Evolutionary conservation across 1,140 invertebrate species (phyloP), one percentile per base, ranked within the genome.

Genomic region (Thrips palmi): DNA sequence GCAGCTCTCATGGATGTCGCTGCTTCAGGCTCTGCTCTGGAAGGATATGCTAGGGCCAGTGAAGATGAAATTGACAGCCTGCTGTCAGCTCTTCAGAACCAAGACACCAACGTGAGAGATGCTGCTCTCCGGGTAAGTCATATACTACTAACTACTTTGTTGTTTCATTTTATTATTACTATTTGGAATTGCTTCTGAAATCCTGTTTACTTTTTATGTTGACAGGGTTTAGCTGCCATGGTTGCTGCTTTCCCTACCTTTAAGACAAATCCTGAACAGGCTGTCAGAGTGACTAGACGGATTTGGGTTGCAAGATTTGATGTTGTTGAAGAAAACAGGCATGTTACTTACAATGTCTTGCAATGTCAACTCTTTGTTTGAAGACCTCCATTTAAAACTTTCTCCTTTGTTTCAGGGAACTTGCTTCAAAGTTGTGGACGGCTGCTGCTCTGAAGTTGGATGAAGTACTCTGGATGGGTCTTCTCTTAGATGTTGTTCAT

Each of bases 221-320:
- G 51, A 23, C 51, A 67, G 62, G 75, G 74, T 31, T 53, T 91
- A 30, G 59, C 61, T 33, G 70, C 73, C 33, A 60, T 91, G 42
- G 56, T 62, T 7, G 57, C 62, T 7, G 65, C 73, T 1, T 64
- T 84, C 46, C 75, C 75, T 2, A 62, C 60, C 10, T 62, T 73
- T 32, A 67, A 74, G 33, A 62, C 65, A 44, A 56, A 74, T 52
- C 56, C 60, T 44, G 58, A 67, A 8, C 60, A 72, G 27, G 60
- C 66, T 1, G 53, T 78, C 8, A 52, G 62, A 11, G 56, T 92
- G 2, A 71, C 68, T 5, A 70, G 71, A 41, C 60, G 81, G 30
- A 61, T 86, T 4, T 86, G 80, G 71, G 67, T 89, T 25, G 72
- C 80, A 1, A 74, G 67, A 39, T 83, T 74, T 49, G 83, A 89